Conservation (phyloP, 2,797 vertebrate species). For the Scleropages formosus region DNA sequence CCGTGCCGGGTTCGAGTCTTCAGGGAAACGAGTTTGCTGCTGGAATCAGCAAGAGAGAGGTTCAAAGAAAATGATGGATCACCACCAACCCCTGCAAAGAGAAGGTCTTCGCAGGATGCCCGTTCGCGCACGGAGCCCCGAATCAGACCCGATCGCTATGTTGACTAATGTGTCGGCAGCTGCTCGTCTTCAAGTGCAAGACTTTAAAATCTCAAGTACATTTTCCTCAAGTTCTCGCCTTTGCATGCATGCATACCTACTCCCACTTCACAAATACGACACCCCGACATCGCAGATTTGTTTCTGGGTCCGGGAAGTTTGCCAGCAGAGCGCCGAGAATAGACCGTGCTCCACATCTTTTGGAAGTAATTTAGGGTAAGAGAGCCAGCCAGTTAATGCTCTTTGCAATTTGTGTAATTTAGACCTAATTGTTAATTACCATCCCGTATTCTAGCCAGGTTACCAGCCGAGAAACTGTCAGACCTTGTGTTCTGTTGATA, state of each 20-base stretch:
- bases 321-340: not conserved
- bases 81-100: not conserved
- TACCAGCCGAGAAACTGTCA: constrained; percentile 2
- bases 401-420: constrained; percentile 15
- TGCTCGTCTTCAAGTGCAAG: not conserved
- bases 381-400: not conserved
- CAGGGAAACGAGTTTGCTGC: not conserved
- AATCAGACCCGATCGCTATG: not conserved
- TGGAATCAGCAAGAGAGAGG: not conserved
- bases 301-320: not conserved
- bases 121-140: not conserved
- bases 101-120: not conserved
- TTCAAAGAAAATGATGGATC: not conserved
- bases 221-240: too few species aligned
- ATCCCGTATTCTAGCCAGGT: not conserved
- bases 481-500: not conserved
- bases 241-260: not conserved
- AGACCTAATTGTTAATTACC: constrained; percentile 23
- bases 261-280: not conserved
- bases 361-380: not conserved
- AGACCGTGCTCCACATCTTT: not conserved
- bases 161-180: not conserved
- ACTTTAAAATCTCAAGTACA: not conserved
- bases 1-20: not conserved
- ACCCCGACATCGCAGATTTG: not conserved